Evolutionary conservation across 1,140 invertebrate genomes (phyloP).

Genomic region (Oncopodura yosiiana): DNA sequence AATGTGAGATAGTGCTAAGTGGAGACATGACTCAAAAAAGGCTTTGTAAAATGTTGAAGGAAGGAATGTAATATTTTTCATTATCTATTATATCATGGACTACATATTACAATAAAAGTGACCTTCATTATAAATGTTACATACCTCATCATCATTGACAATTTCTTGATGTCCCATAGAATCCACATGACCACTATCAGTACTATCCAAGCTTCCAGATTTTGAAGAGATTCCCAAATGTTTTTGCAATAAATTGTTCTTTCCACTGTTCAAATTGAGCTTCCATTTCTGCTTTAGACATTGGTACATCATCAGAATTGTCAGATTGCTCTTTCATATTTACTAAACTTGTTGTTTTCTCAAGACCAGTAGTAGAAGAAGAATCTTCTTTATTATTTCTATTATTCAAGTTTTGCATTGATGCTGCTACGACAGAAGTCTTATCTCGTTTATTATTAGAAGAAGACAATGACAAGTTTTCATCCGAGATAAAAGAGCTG

Average conservation of each 20-base stretch:
- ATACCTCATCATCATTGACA: too few relatives aligned
- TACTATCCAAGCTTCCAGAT: slow-evolving; percentile 11
- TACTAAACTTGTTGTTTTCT: slow-evolving; percentile 27
- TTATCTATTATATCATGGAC: too few relatives aligned
- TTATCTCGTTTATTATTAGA: not conserved
- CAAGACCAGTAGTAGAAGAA: not conserved
- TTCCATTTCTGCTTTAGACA: slow-evolving; percentile 24
- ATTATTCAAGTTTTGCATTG: slow-evolving; percentile 31
- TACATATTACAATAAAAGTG: too few relatives aligned
- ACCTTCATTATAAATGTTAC: too few relatives aligned
- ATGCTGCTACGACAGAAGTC: not conserved
- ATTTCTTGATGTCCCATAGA: too few relatives aligned
- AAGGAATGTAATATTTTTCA: too few relatives aligned
- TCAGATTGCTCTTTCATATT: slow-evolving; percentile 14
- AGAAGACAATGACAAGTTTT: not conserved
- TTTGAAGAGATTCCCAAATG: slow-evolving; percentile 19
- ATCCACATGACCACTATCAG: too few relatives aligned
- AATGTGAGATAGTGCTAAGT: too few relatives aligned
- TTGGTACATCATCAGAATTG: slow-evolving; percentile 19
- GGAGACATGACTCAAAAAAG: too few relatives aligned
- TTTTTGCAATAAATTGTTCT: slow-evolving; percentile 26
- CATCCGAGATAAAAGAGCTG: too few relatives aligned
- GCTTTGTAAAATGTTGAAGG: too few relatives aligned
- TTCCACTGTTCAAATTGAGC: slow-evolving; percentile 34
- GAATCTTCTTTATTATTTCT: not conserved